Evolutionary conservation across 2,113 vertebrate genomes (phyloP).

Genomic region (Gopherus evgoodei): DNA sequence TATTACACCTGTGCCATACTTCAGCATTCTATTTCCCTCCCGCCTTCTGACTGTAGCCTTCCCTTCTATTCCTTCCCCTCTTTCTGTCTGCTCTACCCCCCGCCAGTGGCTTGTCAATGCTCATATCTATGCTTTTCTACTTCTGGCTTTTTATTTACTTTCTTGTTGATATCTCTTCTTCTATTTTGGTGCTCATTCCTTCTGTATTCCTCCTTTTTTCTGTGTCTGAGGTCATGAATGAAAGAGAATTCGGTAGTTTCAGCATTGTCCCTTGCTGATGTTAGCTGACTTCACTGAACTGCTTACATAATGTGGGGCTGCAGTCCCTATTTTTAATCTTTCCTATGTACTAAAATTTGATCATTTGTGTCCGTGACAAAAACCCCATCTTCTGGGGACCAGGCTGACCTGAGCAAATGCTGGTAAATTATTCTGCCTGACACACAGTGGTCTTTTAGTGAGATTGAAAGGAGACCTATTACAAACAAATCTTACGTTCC

Average conservation of each 20-base stretch:
- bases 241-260: constrained; percentile 22
- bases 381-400: not conserved
- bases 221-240: constrained; percentile 42
- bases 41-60: not conserved
- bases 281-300: constrained; percentile 25
- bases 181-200: constrained; percentile 43
- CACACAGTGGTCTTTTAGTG: not conserved
- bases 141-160: constrained; percentile 53
- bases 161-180: constrained; percentile 1
- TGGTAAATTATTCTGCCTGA: not conserved
- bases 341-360: not conserved
- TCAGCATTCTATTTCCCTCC: not conserved
- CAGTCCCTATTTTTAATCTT: not conserved
- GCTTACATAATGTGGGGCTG: not conserved
- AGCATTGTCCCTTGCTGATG: not conserved
- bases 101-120: not conserved
- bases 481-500: not conserved
- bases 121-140: not conserved
- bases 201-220: not conserved
- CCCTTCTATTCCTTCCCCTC: not conserved
- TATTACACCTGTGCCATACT: not conserved
- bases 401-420: not conserved
- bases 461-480: not conserved
- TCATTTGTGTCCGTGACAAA: not conserved
- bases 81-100: rapidly evolving